Conservation (phyloP, 2,888 invertebrate genomes). For the Epinotia demarniana region DNA sequence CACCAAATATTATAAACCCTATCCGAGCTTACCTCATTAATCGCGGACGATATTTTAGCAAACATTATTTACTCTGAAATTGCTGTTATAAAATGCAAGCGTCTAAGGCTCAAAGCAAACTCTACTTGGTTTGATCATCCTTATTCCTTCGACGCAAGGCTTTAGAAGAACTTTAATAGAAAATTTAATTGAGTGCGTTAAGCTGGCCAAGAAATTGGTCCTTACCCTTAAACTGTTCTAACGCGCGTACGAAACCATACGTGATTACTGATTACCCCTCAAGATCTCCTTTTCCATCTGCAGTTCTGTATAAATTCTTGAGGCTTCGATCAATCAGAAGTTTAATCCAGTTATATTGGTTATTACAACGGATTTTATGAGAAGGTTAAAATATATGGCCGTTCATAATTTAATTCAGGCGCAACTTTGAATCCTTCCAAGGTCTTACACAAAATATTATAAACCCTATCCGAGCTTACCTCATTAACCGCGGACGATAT, state of each 20-base stretch:
- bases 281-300: not conserved
- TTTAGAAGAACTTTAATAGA: no score
- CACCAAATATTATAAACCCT: not conserved
- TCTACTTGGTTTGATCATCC: slow-evolving; percentile 16
- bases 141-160: slow-evolving; percentile 26
- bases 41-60: slow-evolving; percentile 17
- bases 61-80: slow-evolving; percentile 28
- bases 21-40: slow-evolving; percentile 11
- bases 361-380: not conserved
- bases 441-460: not conserved
- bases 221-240: no score
- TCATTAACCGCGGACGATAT: slow-evolving; percentile 24
- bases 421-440: not conserved
- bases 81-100: slow-evolving; percentile 29
- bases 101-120: slow-evolving; percentile 13
- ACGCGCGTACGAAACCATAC: no score
- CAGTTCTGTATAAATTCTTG: not conserved
- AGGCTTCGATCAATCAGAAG: slow-evolving; percentile 15
- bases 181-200: no score
- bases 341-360: not conserved
- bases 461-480: not conserved
- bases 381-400: not conserved
- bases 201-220: no score
- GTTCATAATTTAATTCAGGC: not conserved
- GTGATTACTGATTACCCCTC: no score